Percentiles rank a stretch among this genome's conserved stretches.
These are phyloP conservation scores for Hemicentrotus pulcherrimus DNA, from an alignment of 35 echinoderm and acorn worm genomes.

Conservation along the genomic window DNA sequence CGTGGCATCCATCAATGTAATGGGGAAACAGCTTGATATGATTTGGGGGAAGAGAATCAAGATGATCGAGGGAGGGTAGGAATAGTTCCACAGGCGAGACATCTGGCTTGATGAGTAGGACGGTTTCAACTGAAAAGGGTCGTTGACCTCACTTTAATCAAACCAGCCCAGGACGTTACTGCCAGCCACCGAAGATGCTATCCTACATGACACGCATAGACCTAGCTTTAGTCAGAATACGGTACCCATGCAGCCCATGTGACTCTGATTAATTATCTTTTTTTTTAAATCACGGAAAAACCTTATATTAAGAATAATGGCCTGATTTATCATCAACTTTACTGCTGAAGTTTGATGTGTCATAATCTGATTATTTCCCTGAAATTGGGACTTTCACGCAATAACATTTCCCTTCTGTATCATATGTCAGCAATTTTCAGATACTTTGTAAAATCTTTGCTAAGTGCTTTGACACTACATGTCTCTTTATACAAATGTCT, in stretches of 20 bases:
- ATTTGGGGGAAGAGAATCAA: neutral
- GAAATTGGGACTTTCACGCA: neutral
- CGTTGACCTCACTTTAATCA: neutral
- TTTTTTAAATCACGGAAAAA: neutral
- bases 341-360: neutral
- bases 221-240: neutral
- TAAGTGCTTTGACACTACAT: too few species aligned
- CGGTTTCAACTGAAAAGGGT: neutral
- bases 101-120: constrained; percentile 10
- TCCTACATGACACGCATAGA: neutral
- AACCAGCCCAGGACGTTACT: neutral
- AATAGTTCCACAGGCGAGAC: neutral
- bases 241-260: neutral
- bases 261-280: neutral
- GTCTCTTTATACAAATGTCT: too few species aligned
- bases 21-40: constrained; percentile 10
- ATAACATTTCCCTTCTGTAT: neutral
- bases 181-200: neutral
- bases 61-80: neutral
- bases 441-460: neutral
- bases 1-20: neutral
- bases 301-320: neutral
- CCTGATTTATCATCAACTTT: neutral
- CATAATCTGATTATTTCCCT: neutral
- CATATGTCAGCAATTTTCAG: neutral